Percentiles rank a stretch among this genome's conserved stretches.
phyloP scores from a whole-genome alignment of 2,888 invertebrate genomes.

The Loripinus fragilis region DNA sequence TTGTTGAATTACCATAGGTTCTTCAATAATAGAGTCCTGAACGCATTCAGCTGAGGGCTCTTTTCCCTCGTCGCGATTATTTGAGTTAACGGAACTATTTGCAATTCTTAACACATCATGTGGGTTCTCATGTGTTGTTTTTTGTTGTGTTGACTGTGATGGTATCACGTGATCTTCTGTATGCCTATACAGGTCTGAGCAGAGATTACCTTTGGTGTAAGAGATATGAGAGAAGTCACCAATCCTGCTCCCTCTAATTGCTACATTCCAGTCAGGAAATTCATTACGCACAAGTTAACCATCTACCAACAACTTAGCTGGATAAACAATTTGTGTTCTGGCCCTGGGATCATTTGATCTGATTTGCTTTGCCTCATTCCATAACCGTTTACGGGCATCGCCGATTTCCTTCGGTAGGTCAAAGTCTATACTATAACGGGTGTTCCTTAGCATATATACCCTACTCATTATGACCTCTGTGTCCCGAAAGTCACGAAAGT shows the following conservation, averaged over 20 bases:
- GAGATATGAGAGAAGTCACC: no score
- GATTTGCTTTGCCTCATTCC: not conserved
- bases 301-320: not conserved
- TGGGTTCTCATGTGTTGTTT: no score
- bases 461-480: not conserved
- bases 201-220: no score
- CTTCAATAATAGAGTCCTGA: no score
- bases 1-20: no score
- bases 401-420: not conserved
- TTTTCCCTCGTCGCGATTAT: no score
- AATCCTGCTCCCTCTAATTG: not conserved
- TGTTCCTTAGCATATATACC: not conserved
- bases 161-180: no score
- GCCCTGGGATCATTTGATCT: not conserved
- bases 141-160: no score
- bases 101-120: no score
- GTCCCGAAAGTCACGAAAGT: not conserved
- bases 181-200: no score
- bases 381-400: not conserved
- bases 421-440: not conserved
- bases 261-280: not conserved
- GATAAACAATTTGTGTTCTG: not conserved
- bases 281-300: not conserved
- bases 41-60: no score
- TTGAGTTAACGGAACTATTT: no score